Percentiles rank a stretch among this genome's conserved stretches.
Evolutionary conservation across 2,888 invertebrate genomes (phyloP).

Genomic region (Callinectes sapidus): DNA sequence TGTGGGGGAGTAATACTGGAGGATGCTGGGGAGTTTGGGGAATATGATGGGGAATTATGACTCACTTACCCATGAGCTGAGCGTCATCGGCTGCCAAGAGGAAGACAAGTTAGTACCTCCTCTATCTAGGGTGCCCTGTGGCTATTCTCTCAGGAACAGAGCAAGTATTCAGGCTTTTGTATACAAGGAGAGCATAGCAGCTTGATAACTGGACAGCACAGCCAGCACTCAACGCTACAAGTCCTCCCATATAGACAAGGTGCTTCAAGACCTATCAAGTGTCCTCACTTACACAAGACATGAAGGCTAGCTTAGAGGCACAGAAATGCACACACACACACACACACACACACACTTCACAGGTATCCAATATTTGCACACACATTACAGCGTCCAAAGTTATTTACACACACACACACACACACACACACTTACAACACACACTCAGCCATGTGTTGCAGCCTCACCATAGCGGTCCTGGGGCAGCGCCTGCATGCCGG

Average conservation of each 20-base stretch:
- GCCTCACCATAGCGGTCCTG: conserved; percentile 68
- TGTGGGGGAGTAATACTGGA: neutral
- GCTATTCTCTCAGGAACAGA: neutral
- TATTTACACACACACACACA: conserved; percentile 3
- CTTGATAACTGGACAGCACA: neutral
- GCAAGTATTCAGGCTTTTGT: neutral
- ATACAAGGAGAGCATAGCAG: conserved; percentile 13
- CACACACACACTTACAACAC: neutral
- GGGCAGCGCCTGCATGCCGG: conserved; percentile 71
- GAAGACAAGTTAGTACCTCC: conserved; percentile 38
- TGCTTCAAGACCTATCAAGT: neutral
- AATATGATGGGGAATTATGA: neutral
- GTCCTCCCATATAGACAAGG: neutral
- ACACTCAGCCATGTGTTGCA: neutral
- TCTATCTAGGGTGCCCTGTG: neutral
- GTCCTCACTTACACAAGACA: neutral
- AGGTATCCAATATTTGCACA: neutral
- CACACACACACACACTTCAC: neutral
- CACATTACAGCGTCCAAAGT: neutral
- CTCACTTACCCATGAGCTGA: conserved; percentile 67
- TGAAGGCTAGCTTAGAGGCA: neutral
- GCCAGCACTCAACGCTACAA: neutral
- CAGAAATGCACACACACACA: neutral
- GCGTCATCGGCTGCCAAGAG: conserved; percentile 61
- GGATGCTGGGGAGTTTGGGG: neutral